Evolutionary conservation across 2,888 invertebrate genomes (phyloP).

Genomic region (Strigamia maritima): DNA sequence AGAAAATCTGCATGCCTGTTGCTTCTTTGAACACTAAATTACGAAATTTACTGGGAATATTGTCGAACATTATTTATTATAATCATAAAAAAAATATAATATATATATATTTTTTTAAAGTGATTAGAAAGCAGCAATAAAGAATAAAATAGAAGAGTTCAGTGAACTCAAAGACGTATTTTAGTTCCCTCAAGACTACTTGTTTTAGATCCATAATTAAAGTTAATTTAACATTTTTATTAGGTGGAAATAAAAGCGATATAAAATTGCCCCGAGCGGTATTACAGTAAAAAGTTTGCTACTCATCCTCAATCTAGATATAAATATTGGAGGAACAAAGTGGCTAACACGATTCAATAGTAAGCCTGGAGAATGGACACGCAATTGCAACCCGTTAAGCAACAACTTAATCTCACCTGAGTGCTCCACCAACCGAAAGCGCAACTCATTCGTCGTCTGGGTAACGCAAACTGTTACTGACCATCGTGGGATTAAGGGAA

Average conservation of each 20-base stretch:
- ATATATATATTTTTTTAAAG: not conserved
- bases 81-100: not conserved
- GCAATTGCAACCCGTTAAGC: constrained; percentile 19
- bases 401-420: constrained; percentile 29
- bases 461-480: not conserved
- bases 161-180: not conserved
- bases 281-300: not conserved
- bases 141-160: not conserved
- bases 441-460: not conserved
- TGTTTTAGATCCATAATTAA: not conserved
- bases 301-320: not conserved
- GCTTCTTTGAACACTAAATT: not conserved
- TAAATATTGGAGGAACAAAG: not conserved
- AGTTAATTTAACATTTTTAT: not conserved
- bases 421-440: constrained; percentile 4
- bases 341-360: not conserved
- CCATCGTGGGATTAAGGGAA: constrained; percentile 8
- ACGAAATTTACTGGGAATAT: not conserved
- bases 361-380: not conserved
- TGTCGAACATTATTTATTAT: not conserved
- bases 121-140: not conserved
- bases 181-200: not conserved
- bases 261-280: constrained; percentile 2
- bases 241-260: not conserved
- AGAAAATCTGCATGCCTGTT: not conserved